phyloP scores from a whole-genome alignment of 2,113 vertebrate genomes.

The Bambusicola thoracicus region DNA sequence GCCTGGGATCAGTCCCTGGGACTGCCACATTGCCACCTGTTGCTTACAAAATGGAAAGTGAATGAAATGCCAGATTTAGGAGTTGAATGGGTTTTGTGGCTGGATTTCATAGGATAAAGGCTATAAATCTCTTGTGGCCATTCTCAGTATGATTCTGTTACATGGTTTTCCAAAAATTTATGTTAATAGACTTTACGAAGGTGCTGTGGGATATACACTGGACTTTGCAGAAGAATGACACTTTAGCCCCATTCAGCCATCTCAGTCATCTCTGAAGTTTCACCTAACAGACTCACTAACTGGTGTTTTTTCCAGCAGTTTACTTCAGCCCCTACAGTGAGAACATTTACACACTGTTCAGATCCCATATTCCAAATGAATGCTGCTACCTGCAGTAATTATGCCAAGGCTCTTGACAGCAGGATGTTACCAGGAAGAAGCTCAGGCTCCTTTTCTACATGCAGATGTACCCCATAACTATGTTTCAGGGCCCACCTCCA shows the following conservation, averaged over 20 bases:
- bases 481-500: neutral
- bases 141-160: neutral
- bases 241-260: neutral
- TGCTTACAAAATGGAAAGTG: conserved; percentile 47
- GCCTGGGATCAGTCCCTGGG: neutral
- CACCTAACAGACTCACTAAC: neutral
- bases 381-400: neutral
- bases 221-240: neutral
- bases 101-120: neutral
- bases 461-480: neutral
- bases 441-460: neutral
- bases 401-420: accelerated
- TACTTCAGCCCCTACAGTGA: neutral
- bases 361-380: neutral
- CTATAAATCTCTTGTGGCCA: neutral
- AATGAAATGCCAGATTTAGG: conserved; percentile 49
- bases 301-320: neutral
- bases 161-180: neutral
- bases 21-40: conserved; percentile 66
- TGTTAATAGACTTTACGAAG: neutral
- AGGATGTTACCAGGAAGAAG: neutral
- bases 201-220: neutral
- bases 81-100: neutral
- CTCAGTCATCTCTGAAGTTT: neutral
- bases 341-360: neutral